These are phyloP conservation scores for Neuroterus valhalla DNA, from an alignment of 1,140 invertebrate genomes.

Conservation along the genomic window DNA sequence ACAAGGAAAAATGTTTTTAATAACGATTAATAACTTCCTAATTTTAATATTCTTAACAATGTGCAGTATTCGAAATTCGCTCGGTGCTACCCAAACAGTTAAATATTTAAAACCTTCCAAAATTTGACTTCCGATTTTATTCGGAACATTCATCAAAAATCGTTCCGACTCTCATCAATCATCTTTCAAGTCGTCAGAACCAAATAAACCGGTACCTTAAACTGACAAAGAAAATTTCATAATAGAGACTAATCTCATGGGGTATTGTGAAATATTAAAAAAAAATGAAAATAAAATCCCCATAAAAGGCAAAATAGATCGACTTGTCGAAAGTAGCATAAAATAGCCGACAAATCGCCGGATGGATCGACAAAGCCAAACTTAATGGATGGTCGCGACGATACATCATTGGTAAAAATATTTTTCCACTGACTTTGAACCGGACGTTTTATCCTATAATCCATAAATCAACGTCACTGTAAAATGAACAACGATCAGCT, in stretches of 20 bases:
- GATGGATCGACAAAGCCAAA: constrained; percentile 19
- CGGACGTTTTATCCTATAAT: not conserved
- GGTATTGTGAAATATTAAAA: not conserved
- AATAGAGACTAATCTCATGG: not conserved
- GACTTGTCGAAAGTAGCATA: constrained; percentile 9
- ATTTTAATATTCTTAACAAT: no score
- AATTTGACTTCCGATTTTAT: no score
- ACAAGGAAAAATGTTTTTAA: no score
- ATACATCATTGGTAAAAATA: constrained; percentile 12
- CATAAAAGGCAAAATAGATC: constrained; percentile 12
- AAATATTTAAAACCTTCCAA: no score
- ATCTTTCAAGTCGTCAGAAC: no score
- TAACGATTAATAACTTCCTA: no score
- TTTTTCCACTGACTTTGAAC: constrained; percentile 14
- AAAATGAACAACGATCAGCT: not conserved
- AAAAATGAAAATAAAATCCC: not conserved
- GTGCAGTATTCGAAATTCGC: no score
- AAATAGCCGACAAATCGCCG: constrained; percentile 13
- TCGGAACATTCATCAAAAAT: no score
- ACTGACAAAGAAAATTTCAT: not conserved
- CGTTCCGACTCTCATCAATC: no score
- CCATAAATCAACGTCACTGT: constrained; percentile 1
- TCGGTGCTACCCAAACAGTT: no score
- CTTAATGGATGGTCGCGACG: constrained; percentile 9
- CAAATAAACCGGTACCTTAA: constrained; percentile 17